Evolutionary conservation across 2,888 invertebrate genomes (phyloP).

Genomic region (Monoplex corrugatus): DNA sequence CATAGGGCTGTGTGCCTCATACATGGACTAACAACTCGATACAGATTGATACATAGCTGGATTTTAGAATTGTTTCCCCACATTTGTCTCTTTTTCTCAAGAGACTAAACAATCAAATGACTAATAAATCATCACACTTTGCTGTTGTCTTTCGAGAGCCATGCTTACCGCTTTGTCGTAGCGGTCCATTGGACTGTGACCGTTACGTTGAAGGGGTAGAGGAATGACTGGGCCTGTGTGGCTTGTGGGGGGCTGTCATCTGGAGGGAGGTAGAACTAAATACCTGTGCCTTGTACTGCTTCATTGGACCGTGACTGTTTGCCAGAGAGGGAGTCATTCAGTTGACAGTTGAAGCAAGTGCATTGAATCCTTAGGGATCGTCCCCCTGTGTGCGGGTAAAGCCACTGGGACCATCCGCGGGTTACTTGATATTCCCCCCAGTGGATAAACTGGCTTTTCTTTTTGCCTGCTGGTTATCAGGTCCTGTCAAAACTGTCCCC

Average conservation of each 20-base stretch:
- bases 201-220: constrained; percentile 8
- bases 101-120: no score
- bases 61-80: no score
- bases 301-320: constrained; percentile 27
- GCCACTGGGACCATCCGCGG: not conserved
- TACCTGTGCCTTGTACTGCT: constrained; percentile 40
- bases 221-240: not conserved
- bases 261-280: not conserved
- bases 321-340: constrained; percentile 13
- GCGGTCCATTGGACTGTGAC: constrained; percentile 25
- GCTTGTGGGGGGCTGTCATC: not conserved
- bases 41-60: no score
- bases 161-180: no score
- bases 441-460: constrained; percentile 22
- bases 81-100: no score
- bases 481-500: constrained; percentile 20
- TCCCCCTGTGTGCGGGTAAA: not conserved
- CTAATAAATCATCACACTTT: no score
- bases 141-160: no score
- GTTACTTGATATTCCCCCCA: constrained; percentile 3
- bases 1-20: no score
- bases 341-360: constrained; percentile 36
- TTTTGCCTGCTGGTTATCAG: not conserved
- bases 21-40: no score
- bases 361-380: constrained; percentile 18